A percentile compares a stretch with the other conserved stretches of the same genome.
Evolutionary conservation across 2,888 invertebrate species (phyloP).

Genomic region (Lacanobia wlatinum): DNA sequence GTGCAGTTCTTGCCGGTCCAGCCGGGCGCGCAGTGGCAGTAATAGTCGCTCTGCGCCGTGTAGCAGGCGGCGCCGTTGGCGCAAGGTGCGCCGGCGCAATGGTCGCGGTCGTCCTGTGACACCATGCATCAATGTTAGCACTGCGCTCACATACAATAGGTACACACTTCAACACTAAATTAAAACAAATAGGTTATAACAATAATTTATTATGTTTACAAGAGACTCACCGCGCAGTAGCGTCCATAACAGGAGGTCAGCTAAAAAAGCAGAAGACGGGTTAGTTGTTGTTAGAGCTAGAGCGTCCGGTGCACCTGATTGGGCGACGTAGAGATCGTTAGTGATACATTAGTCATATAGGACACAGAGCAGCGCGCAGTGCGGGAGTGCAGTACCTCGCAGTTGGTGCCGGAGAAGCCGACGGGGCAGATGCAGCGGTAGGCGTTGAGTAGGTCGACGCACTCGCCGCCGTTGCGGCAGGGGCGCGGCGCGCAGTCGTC

Average conservation of each 20-base stretch:
- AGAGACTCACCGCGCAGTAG: slow-evolving; percentile 84
- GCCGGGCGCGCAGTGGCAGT: slow-evolving; percentile 97
- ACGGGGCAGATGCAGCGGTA: slow-evolving; percentile 97
- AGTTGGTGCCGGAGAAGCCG: slow-evolving; percentile 96
- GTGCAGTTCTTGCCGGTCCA: slow-evolving; percentile 97
- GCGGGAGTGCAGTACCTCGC: slow-evolving; percentile 93
- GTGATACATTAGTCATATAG: slow-evolving; percentile 20
- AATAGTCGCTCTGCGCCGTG: slow-evolving; percentile 97
- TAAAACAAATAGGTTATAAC: too few species aligned
- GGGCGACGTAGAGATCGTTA: slow-evolving; percentile 38
- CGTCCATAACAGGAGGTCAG: slow-evolving; percentile 86
- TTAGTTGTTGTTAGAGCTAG: slow-evolving; percentile 82
- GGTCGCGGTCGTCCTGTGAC: slow-evolving; percentile 95
- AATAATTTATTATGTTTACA: slow-evolving; percentile 1
- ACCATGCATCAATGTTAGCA: slow-evolving; percentile 1
- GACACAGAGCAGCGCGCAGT: neutral
- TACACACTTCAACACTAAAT: neutral
- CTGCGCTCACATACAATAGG: neutral
- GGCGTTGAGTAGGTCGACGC: slow-evolving; percentile 95
- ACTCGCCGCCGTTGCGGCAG: slow-evolving; percentile 97
- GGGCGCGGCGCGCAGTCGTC: slow-evolving; percentile 97
- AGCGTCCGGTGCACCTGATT: slow-evolving; percentile 58
- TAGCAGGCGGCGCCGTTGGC: slow-evolving; percentile 96
- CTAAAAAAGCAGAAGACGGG: slow-evolving; percentile 86
- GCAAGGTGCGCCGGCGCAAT: slow-evolving; percentile 97